Evolutionary conservation across 2,113 vertebrate genomes (phyloP), one percentile per base, ranked within the genome.

Genomic region (Ivindomyrus marchei): DNA sequence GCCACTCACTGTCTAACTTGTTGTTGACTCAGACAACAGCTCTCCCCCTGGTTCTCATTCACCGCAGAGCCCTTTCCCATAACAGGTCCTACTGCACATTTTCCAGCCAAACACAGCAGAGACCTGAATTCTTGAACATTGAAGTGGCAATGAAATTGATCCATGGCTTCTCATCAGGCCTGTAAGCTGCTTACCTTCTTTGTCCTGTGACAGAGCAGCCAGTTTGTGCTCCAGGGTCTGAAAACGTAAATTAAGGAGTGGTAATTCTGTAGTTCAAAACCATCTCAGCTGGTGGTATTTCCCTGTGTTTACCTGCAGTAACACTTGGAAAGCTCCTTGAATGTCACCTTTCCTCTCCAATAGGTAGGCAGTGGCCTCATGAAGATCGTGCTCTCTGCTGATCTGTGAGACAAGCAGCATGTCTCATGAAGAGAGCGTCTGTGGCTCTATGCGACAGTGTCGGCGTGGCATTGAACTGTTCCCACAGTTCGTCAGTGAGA

Each of bases 271-370:
- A 84, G 45, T n/a, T 45, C 9, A 24, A 45, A 47, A 46, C 19
- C 83, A 85, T 47, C 46, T 53, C 49, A 52, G 47, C 6, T 27
- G 46, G 31, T 53, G 19, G 19, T 24, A 46, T 24, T 85, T 46
- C 21, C 42, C 83, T 0, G 5, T 46, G 19, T 11, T 89, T 94
- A 99, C 98, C 97, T 97, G 95, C 7, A 99, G 95, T 95, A 98
- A 95, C 89, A 98, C 96, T 93, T 94, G 91, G 91, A 99, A 99
- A 42, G 98, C 97, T 92, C 97, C 97, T 0, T 96, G 96, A 83
- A 97, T 92, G 88, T 99, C 97, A 77, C 98, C 98, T 91, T 98
- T 99, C 93, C 96, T 97, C 95, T 99, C 98, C 93, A 99, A 94
- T 21, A 99, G 93, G 92, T 96, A 98, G 0, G 98, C 97, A 45